Conservation (phyloP, 2,888 invertebrate genomes). For the Serrognathus titanus region DNA sequence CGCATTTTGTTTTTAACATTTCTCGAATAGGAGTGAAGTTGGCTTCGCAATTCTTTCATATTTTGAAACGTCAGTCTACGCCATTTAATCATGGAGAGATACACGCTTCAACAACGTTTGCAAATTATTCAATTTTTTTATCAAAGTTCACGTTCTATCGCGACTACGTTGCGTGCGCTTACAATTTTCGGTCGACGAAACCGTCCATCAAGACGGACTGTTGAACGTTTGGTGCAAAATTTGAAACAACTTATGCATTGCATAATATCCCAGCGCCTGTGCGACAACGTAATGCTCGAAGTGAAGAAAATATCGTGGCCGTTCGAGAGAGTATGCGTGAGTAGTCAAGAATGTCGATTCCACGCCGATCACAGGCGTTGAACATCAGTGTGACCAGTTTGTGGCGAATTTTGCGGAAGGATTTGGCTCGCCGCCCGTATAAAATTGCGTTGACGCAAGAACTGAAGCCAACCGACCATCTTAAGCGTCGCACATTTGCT, state of each 20-base stretch:
- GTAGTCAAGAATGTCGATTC: conserved; percentile 1
- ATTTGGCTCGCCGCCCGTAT: not conserved
- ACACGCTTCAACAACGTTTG: not conserved
- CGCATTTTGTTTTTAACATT: conserved; percentile 5
- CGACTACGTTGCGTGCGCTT: too few species aligned
- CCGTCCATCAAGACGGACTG: too few species aligned
- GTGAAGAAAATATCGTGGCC: conserved; percentile 2
- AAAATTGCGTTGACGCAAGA: not conserved
- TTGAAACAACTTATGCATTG: conserved; percentile 8
- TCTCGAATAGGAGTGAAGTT: not conserved
- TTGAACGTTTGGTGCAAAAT: conserved; percentile 2
- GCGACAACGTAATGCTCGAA: conserved; percentile 1
- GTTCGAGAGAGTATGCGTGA: conserved; percentile 1
- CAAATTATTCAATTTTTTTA: too few species aligned
- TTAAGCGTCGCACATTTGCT: too few species aligned
- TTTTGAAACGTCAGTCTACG: too few species aligned
- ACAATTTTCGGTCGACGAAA: too few species aligned
- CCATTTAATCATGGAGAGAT: too few species aligned
- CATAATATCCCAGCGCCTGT: conserved; percentile 9
- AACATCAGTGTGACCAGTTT: conserved; percentile 13
- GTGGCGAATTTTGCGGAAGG: conserved; percentile 1
- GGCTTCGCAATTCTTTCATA: too few species aligned
- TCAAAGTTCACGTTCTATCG: too few species aligned
- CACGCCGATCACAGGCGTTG: conserved; percentile 8
- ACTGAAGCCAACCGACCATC: too few species aligned